phyloP scores from a whole-genome alignment of 2,888 invertebrate genomes.

The Caenorhabditis drosophilae region DNA sequence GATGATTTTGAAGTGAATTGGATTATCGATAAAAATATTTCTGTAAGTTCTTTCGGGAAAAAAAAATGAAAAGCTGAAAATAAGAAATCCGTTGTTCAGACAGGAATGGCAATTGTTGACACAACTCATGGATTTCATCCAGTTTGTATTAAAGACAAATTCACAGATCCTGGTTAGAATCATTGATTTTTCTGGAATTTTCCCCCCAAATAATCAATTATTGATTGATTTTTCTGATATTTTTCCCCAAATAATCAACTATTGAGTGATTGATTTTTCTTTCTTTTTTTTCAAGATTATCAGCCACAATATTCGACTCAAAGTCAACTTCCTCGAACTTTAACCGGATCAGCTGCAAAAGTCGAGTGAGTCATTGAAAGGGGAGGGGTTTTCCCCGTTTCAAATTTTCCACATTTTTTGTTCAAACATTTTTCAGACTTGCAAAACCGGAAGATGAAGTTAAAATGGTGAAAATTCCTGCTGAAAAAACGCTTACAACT shows the following conservation, averaged over 20 bases:
- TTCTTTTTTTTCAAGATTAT: conserved; percentile 11
- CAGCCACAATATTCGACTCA: conserved; percentile 24
- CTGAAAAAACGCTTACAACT: conserved; percentile 13
- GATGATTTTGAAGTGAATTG: conserved; percentile 62
- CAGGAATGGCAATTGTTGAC: conserved; percentile 53
- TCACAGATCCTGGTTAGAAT: conserved; percentile 29
- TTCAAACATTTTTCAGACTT: not conserved
- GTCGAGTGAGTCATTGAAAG: conserved; percentile 15
- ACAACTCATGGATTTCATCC: conserved; percentile 39
- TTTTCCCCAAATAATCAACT: not conserved
- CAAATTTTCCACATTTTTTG: too few relatives aligned
- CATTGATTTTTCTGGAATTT: not conserved
- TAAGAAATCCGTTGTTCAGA: conserved; percentile 28
- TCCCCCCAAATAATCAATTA: not conserved
- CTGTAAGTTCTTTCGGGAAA: not conserved
- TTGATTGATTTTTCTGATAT: not conserved
- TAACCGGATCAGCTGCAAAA: conserved; percentile 31
- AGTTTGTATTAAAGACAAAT: conserved; percentile 36
- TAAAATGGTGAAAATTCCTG: conserved; percentile 21
- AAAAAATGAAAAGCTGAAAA: not conserved
- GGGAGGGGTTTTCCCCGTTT: too few relatives aligned
- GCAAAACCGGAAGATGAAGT: conserved; percentile 14
- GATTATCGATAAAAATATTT: conserved; percentile 55
- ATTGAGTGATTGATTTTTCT: not conserved
- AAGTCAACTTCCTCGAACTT: conserved; percentile 18